Evolutionary conservation across 2,113 vertebrate genomes (phyloP), one percentile per base, ranked within the genome.

Genomic region (Aphelocoma coerulescens): DNA sequence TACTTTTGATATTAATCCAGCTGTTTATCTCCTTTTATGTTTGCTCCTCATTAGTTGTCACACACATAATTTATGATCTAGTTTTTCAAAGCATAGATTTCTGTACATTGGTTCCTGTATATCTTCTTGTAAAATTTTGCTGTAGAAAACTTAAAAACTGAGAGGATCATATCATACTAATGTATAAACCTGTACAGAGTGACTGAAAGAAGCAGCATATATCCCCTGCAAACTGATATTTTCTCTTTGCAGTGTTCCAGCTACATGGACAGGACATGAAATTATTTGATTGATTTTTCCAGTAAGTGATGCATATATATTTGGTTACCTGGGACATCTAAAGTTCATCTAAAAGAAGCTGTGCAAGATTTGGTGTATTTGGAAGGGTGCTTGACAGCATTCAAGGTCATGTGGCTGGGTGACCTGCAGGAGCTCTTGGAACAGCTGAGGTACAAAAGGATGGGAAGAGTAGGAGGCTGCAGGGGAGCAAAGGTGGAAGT

Each of bases 81-180:
- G 44, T n/a, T 92, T 96, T 92, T 71, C 46, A 96, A 96, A 95
- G 20, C 32, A 77, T 3, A 15, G 16, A 75, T 46, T 94, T 69
- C 72, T 51, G 18, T 62, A 59, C 22, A 5, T 62, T 59, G 15
- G 13, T 39, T 51, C 19, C n/a, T 26, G 4, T 63, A 32, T 72
- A 16, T 65, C 32, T 78, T 89, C 27, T 57, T 84, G 48, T 33
- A 35, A 72, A 73, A 26, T 51, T 75, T 83, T 83, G 19, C 26
- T 55, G 16, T 23, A 15, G 35, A 43, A 93, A 83, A 79, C 52
- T 71, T 67, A 13, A 81, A 39, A 86, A 43, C 0, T 0, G 68
- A 77, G 63, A 68, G n/a, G 16, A 33, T 89, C 11, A 74, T 62
- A 17, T 48, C 6, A 26, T 84, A 27, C 11, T 69, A 30, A 71